Conservation (phyloP, 2,113 vertebrate species). For the Ranitomeya variabilis region DNA sequence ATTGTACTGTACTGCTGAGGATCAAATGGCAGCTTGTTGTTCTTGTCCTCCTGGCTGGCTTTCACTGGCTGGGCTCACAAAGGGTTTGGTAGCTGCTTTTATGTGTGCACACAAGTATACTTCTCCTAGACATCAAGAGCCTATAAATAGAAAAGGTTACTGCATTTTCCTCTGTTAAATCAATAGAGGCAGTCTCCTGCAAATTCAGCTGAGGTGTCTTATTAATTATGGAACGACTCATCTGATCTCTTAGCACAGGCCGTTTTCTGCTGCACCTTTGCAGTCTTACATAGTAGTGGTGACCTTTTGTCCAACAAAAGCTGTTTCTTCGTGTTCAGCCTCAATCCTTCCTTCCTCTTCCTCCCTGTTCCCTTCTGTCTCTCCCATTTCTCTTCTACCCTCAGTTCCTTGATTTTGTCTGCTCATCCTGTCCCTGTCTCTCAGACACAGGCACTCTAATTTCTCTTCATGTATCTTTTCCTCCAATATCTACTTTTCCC, state of each 20-base stretch:
- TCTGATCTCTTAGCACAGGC: slow-evolving; percentile 60
- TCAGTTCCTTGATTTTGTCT: not conserved
- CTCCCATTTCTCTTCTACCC: not conserved
- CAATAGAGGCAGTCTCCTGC: slow-evolving; percentile 68
- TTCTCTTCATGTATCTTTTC: not conserved
- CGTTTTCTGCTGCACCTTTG: slow-evolving; percentile 18
- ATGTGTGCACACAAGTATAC: slow-evolving; percentile 62
- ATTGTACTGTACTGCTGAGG: slow-evolving; percentile 9
- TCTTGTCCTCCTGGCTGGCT: not conserved
- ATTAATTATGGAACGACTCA: slow-evolving; percentile 78
- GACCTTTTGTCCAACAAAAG: slow-evolving; percentile 52
- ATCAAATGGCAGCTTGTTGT: slow-evolving; percentile 42
- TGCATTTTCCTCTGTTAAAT: slow-evolving; percentile 67
- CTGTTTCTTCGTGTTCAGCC: not conserved
- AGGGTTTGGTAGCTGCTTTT: slow-evolving; percentile 58
- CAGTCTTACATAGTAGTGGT: slow-evolving; percentile 69
- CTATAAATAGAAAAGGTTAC: slow-evolving; percentile 72
- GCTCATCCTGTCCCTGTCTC: not conserved
- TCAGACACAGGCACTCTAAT: not conserved
- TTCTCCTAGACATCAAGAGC: slow-evolving; percentile 62
- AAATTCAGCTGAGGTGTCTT: slow-evolving; percentile 68
- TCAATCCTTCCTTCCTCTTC: not conserved
- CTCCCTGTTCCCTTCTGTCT: not conserved
- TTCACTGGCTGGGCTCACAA: slow-evolving; percentile 19
- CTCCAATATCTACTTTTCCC: not conserved